A percentile compares a stretch with the other conserved stretches of the same genome.
phyloP scores from a whole-genome alignment of 1,140 invertebrate genomes.

The Periplaneta americana region DNA sequence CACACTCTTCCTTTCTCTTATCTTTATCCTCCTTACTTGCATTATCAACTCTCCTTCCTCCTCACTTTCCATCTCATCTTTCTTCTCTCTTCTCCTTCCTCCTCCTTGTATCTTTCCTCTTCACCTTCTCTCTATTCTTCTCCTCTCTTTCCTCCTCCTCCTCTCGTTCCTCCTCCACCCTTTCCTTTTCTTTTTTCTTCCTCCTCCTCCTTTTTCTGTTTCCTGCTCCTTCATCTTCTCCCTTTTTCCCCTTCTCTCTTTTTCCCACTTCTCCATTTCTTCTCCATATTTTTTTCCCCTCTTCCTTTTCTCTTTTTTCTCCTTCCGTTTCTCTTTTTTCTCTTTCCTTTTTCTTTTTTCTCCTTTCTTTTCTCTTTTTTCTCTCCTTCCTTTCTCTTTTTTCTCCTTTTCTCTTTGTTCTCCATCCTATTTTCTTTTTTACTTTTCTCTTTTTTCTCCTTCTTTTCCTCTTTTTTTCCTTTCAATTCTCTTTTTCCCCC shows the following conservation, averaged over 20 bases:
- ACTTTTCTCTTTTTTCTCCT: no score
- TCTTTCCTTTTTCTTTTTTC: not conserved
- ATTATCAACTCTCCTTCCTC: not conserved
- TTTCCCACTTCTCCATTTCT: not conserved
- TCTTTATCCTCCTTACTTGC: not conserved
- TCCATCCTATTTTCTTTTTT: no score
- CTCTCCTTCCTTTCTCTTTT: not conserved
- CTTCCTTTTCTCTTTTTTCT: not conserved
- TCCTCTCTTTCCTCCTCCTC: not conserved
- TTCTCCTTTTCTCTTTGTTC: not conserved
- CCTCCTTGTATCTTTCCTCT: not conserved
- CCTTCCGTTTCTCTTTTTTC: not conserved
- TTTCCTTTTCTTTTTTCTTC: not conserved
- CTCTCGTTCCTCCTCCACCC: not conserved
- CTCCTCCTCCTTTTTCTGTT: not conserved
- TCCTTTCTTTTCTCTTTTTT: not conserved
- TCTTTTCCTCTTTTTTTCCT: no score
- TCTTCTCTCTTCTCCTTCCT: not conserved
- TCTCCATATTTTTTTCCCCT: not conserved
- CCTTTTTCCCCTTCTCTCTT: no score
- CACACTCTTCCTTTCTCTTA: not conserved
- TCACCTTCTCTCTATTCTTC: not conserved
- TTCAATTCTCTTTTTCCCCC: no score
- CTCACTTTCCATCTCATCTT: not conserved
- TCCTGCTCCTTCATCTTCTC: not conserved